Evolutionary conservation across 2,113 vertebrate species (phyloP).

Genomic region (Perca schrenkii): DNA sequence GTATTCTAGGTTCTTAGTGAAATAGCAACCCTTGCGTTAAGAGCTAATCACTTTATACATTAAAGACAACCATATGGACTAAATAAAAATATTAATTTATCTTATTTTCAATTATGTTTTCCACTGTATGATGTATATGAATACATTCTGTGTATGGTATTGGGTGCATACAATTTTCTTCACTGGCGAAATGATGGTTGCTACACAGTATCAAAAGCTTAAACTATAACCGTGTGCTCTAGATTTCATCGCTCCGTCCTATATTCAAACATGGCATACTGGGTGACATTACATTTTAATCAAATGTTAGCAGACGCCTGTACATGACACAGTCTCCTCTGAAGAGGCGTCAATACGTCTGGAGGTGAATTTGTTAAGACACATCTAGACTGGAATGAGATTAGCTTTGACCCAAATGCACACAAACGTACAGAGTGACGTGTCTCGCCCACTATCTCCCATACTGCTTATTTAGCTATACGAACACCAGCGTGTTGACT

Average conservation of each 20-base stretch:
- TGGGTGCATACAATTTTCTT: neutral
- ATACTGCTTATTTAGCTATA: slow-evolving; percentile 13
- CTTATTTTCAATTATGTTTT: neutral
- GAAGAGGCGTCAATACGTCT: slow-evolving; percentile 65
- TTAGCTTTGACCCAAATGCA: slow-evolving; percentile 62
- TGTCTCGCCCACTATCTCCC: slow-evolving; percentile 25
- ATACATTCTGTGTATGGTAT: neutral
- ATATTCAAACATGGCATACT: neutral
- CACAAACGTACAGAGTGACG: slow-evolving; percentile 41
- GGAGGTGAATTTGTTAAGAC: slow-evolving; percentile 74
- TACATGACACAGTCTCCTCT: slow-evolving; percentile 62
- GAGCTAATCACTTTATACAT: neutral
- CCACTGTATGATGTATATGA: neutral
- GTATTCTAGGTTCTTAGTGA: neutral
- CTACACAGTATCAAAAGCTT: slow-evolving; percentile 26
- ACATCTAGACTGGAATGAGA: slow-evolving; percentile 46
- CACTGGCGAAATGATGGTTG: neutral
- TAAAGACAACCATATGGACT: no score
- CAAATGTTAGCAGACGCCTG: slow-evolving; percentile 3
- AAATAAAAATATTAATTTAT: no score
- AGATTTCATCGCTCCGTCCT: neutral
- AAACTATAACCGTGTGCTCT: neutral
- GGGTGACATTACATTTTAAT: slow-evolving; percentile 24
- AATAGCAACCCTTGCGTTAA: neutral
- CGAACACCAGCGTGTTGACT: neutral